These are phyloP conservation scores for Bombyx mandarina DNA, from an alignment of 1,140 invertebrate species.

Conservation along the genomic window DNA sequence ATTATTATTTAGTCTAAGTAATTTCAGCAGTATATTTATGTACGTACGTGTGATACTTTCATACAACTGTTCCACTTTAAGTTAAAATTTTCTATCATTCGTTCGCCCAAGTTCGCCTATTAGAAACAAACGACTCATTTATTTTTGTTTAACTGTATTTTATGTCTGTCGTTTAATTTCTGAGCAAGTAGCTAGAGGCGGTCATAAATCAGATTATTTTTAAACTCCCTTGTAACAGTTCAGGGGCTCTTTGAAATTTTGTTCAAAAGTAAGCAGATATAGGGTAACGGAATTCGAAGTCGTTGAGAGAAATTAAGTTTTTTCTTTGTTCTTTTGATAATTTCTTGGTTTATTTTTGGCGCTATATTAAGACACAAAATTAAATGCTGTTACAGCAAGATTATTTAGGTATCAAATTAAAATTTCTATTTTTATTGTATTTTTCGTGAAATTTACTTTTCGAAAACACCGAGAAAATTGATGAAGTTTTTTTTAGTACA, in stretches of 20 bases:
- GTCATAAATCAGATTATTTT: slow-evolving; percentile 41
- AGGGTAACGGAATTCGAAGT: background rate
- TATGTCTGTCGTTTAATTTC: slow-evolving; percentile 19
- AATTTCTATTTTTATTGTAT: too few species aligned
- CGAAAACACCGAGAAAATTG: background rate
- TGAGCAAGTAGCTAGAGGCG: slow-evolving; percentile 16
- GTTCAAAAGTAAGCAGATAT: background rate
- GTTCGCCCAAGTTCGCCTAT: background rate
- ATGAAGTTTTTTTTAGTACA: background rate
- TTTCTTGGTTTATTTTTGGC: too few species aligned
- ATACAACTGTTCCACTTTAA: too few species aligned
- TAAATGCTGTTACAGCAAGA: too few species aligned
- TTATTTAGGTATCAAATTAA: too few species aligned
- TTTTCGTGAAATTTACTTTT: background rate
- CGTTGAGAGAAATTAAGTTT: background rate
- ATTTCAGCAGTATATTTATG: too few species aligned
- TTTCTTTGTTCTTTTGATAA: too few species aligned
- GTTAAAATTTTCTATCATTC: too few species aligned
- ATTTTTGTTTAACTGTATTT: slow-evolving; percentile 15
- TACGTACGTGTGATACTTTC: too few species aligned
- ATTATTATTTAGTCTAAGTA: too few species aligned
- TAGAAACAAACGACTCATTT: slow-evolving; percentile 2
- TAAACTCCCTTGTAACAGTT: slow-evolving; percentile 27
- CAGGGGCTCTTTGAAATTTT: slow-evolving; percentile 24
- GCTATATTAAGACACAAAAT: too few species aligned